phyloP scores from a whole-genome alignment of 2,113 vertebrate species.

The Oncorhynchus nerka region DNA sequence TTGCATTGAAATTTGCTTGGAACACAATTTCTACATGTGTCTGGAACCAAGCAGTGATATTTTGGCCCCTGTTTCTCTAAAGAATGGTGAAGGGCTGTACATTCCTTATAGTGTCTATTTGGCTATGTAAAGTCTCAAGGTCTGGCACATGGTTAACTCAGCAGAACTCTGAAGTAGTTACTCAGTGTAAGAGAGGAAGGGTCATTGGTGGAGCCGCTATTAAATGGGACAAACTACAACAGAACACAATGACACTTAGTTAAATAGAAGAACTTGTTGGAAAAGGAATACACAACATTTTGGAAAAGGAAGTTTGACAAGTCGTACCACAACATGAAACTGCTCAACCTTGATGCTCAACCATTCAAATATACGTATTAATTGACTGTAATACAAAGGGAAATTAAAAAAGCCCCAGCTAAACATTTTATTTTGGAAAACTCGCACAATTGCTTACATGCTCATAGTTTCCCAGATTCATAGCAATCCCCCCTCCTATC shows the following conservation, averaged over 20 bases:
- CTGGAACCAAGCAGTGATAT: not conserved
- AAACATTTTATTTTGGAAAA: not conserved
- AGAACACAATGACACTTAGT: not conserved
- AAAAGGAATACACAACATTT: too few species aligned
- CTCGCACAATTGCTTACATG: not conserved
- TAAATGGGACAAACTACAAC: not conserved
- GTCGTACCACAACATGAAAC: too few species aligned
- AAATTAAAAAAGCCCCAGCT: not conserved
- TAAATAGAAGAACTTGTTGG: too few species aligned
- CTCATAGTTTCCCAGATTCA: not conserved
- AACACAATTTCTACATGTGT: too few species aligned
- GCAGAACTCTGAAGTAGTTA: conserved; percentile 28
- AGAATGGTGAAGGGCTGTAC: conserved; percentile 21
- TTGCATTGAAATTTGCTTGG: too few species aligned
- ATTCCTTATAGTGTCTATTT: conserved; percentile 26
- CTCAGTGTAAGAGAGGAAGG: conserved; percentile 22
- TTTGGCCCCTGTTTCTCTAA: not conserved
- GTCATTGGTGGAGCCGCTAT: conserved; percentile 10
- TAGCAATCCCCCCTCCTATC: not conserved
- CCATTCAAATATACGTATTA: too few species aligned
- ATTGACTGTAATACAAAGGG: too few species aligned
- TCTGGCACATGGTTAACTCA: conserved; percentile 48
- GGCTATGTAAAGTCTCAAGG: conserved; percentile 28
- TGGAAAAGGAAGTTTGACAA: too few species aligned
- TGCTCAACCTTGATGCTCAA: too few species aligned